These are phyloP conservation scores for Limenitis camilla DNA, from an alignment of 2,888 invertebrate species.

Conservation along the genomic window DNA sequence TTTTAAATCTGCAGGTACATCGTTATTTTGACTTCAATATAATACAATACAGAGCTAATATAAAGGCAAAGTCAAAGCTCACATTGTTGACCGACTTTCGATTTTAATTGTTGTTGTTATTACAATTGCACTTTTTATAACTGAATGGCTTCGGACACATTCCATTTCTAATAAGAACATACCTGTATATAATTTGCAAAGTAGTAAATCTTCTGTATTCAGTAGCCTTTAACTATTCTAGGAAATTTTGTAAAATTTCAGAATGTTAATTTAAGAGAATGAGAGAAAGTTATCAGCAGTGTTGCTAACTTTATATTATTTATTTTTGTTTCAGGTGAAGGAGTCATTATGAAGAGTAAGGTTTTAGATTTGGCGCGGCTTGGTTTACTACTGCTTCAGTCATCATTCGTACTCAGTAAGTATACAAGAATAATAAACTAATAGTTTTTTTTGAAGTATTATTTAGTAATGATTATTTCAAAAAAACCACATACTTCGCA, in stretches of 20 bases:
- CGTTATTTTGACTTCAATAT: too few species aligned
- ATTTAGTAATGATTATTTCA: neutral
- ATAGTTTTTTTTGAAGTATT: neutral
- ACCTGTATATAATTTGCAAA: neutral
- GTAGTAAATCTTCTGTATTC: too few species aligned
- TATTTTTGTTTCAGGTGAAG: constrained; percentile 37
- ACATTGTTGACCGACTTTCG: constrained; percentile 20
- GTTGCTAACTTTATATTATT: neutral
- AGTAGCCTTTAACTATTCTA: too few species aligned
- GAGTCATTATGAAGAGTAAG: constrained; percentile 55
- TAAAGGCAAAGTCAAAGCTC: constrained; percentile 19
- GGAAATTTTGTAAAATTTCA: too few species aligned
- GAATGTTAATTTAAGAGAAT: too few species aligned
- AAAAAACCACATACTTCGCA: neutral
- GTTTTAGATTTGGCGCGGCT: constrained; percentile 63
- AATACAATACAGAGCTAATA: neutral
- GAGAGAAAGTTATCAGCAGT: too few species aligned
- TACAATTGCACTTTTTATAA: constrained; percentile 12
- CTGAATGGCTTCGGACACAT: constrained; percentile 2
- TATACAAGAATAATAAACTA: constrained; percentile 16
- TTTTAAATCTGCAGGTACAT: too few species aligned
- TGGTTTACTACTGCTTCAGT: constrained; percentile 56
- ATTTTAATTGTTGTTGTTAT: constrained; percentile 18
- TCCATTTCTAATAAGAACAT: constrained; percentile 2
- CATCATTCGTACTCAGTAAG: constrained; percentile 58